Base-by-base conservation (phyloP, 2,888 invertebrate species). In the Diloba caeruleocephala region DNA sequence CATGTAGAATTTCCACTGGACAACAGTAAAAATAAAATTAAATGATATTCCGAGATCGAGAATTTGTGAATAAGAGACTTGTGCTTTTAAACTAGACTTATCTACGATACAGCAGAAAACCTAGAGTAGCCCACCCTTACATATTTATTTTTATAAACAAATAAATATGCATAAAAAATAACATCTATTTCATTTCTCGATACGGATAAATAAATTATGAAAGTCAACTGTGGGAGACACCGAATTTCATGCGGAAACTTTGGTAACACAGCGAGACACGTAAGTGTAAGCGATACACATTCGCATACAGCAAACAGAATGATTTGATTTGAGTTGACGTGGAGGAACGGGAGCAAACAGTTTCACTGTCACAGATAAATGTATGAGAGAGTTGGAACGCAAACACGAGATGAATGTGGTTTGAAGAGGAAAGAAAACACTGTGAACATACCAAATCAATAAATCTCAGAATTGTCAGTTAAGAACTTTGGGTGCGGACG, bases 241-340 rank as follows among this genome's bases (percentile, higher is more conserved):
- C 31, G 26, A 28, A 36, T 36, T 37, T 17, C 26, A 37, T 21
- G 13, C 7, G 12, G 32, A 10, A 60, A 21, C 13, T 39, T 31
- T 6, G 19, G 14, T 13, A 36, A 21, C 17, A 19, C n/a, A 17
- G 8, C 7, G 14, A 12, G 13, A 41, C 36, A 54, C 32, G 19
- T 37, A 37, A 10, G 44, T 51, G 67, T 48, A 48, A 53, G 37
- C 54, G 37, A 67, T 67, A 52, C 48, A 32, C 38, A 45, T 44
- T 48, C 53, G 23, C 17, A 10, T 9, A 21, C 21, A 15, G 36
- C 48, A 67, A 67, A 67, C 62, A 67, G 49, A 67, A 54, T 63
- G 54, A 63, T 63, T 67, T 49, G 61, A 63, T 63, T 54, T 67
- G 59, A 51, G 37, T 51, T 29, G 44, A 33, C 54, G 41, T 36